Percentiles rank a stretch among this genome's conserved stretches.
phyloP scores from a whole-genome alignment of 2,888 invertebrate species.

The Coelopa pilipes region DNA sequence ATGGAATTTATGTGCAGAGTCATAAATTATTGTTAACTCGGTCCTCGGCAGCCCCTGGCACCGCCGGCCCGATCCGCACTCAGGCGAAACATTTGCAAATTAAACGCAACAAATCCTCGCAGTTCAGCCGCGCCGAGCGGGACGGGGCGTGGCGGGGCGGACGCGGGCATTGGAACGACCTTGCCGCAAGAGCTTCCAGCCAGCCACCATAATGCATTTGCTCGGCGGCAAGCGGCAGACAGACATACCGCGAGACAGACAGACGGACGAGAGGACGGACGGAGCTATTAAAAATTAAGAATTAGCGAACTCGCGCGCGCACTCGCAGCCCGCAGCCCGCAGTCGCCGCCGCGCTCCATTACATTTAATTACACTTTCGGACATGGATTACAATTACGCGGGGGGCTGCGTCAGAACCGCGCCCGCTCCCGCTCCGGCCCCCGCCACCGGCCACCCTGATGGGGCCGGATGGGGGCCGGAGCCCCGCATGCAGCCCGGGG shows the following conservation, averaged over 20 bases:
- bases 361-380: conserved; percentile 34
- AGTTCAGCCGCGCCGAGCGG: neutral
- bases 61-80: neutral
- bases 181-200: conserved; percentile 25
- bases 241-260: neutral
- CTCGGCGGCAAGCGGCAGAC: neutral
- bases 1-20: conserved; percentile 9
- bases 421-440: too few relatives aligned
- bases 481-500: too few relatives aligned
- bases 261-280: neutral
- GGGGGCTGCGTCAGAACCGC: neutral
- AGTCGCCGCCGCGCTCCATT: neutral
- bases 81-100: conserved; percentile 23
- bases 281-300: conserved; percentile 36
- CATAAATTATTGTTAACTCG: conserved; percentile 21
- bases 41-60: too few relatives aligned
- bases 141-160: neutral
- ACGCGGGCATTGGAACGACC: conserved; percentile 2
- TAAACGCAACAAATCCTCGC: conserved; percentile 29
- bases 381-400: conserved; percentile 7
- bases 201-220: conserved; percentile 22
- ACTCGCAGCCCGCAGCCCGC: neutral
- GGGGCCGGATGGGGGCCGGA: too few relatives aligned
- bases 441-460: neutral
- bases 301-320: conserved; percentile 29